These are phyloP conservation scores for Prolemur simus DNA, from an alignment of 2,113 vertebrate species.

Conservation along the genomic window DNA sequence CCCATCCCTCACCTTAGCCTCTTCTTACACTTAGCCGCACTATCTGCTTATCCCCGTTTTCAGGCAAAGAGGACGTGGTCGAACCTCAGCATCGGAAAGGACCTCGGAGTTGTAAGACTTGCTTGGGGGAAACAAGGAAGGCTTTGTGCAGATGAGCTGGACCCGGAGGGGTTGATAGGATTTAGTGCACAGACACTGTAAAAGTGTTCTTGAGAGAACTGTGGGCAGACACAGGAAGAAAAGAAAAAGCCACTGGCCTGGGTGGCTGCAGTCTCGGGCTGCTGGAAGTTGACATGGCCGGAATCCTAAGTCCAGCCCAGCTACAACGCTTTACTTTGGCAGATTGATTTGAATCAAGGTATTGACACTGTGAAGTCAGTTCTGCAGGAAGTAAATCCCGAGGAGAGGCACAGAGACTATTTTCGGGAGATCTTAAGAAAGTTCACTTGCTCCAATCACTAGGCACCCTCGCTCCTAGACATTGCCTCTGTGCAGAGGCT, in stretches of 20 bases:
- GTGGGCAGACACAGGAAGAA: fast-evolving
- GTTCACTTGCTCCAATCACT: not conserved
- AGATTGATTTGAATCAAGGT: not conserved
- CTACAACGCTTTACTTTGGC: not conserved
- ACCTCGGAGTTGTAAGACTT: not conserved
- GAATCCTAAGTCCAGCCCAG: not conserved
- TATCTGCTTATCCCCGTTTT: not conserved
- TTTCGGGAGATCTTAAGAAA: not conserved
- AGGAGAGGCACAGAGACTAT: not conserved
- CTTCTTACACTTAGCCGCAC: too few species aligned
- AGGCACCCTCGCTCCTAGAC: not conserved
- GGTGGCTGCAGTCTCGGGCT: not conserved
- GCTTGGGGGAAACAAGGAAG: not conserved
- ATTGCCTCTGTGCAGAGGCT: not conserved
- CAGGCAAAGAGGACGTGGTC: not conserved
- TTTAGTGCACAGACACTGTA: not conserved
- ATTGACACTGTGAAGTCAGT: not conserved
- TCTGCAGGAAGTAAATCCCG: not conserved
- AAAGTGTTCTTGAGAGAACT: not conserved
- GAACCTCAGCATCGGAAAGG: not conserved
- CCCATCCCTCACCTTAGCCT: not conserved
- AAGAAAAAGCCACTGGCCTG: fast-evolving
- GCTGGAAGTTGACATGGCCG: not conserved
- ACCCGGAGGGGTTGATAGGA: not conserved
- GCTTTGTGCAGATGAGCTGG: not conserved